Percentiles rank a stretch among this genome's conserved stretches.
Conservation (phyloP, 2,797 vertebrate species). For the Cryptoblepharus egeriae region DNA sequence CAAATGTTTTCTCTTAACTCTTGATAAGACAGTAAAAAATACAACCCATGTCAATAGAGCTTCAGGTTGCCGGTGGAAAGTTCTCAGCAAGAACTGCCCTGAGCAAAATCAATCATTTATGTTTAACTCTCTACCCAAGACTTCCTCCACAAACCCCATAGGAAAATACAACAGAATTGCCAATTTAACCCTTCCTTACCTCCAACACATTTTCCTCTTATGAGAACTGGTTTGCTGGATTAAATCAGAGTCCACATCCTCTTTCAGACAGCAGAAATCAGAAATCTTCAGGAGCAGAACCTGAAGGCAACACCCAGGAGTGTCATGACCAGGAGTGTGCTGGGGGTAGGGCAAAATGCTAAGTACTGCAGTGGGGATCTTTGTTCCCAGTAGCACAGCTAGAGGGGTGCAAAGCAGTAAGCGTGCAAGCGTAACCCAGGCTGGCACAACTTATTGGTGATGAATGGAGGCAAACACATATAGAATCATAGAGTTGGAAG, state of each 20-base stretch:
- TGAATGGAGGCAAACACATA: too few species aligned
- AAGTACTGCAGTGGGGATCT: too few species aligned
- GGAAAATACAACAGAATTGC: constrained; percentile 49
- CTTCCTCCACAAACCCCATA: background rate
- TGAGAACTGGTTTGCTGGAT: background rate
- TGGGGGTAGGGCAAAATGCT: too few species aligned
- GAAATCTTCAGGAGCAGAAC: too few species aligned
- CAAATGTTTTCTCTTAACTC: background rate
- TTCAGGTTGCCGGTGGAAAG: background rate
- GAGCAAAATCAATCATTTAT: constrained; percentile 60
- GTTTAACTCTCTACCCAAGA: constrained; percentile 55
- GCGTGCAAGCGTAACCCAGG: too few species aligned
- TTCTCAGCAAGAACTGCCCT: constrained; percentile 38
- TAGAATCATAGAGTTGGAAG: too few species aligned
- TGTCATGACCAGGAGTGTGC: too few species aligned
- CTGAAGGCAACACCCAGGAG: too few species aligned
- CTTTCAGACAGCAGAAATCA: background rate
- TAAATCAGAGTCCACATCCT: background rate
- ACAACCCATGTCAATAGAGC: background rate
- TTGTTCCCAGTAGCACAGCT: too few species aligned
- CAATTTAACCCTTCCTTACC: constrained; percentile 55
- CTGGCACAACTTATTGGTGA: too few species aligned
- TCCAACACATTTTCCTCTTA: background rate
- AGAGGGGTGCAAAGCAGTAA: too few species aligned
- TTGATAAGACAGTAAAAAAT: background rate